phyloP scores from a whole-genome alignment of 2,113 vertebrate species.

The Poeciliopsis occidentalis region DNA sequence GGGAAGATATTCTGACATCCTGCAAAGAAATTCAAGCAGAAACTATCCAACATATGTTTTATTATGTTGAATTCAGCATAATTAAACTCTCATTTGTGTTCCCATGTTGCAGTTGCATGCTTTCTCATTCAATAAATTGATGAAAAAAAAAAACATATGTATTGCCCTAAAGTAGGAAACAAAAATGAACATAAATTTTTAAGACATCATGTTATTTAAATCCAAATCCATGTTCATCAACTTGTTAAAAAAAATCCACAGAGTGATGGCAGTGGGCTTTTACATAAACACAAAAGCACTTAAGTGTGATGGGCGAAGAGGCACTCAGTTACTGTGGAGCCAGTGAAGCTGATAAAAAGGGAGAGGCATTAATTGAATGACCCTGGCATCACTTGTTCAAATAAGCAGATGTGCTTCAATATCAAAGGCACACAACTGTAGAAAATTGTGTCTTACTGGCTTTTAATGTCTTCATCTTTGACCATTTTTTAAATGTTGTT shows the following conservation, averaged over 20 bases:
- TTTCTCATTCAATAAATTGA: background rate
- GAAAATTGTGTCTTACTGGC: conserved; percentile 58
- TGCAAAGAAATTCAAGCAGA: too few species aligned
- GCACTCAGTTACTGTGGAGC: conserved; percentile 58
- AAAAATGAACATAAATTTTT: conserved; percentile 11
- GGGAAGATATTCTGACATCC: too few species aligned
- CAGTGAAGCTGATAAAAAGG: conserved; percentile 68
- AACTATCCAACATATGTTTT: background rate
- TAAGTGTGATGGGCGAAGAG: conserved; percentile 65
- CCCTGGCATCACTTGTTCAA: conserved; percentile 67
- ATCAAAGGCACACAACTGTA: conserved; percentile 52
- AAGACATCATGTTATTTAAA: conserved; percentile 40
- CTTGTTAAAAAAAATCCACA: conserved; percentile 11
- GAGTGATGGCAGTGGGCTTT: conserved; percentile 35
- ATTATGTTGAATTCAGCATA: background rate
- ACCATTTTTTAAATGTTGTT: conserved; percentile 55
- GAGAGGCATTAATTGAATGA: conserved; percentile 72
- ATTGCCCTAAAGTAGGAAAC: conserved; percentile 1
- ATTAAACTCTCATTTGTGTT: background rate
- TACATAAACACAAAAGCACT: conserved; percentile 47
- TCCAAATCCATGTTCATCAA: conserved; percentile 25
- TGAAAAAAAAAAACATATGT: background rate
- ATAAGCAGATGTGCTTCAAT: conserved; percentile 56
- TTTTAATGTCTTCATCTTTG: conserved; percentile 57
- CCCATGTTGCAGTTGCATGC: background rate